Percentiles rank a stretch among this genome's conserved stretches.
phyloP scores from a whole-genome alignment of 2,888 invertebrate genomes.

The Machimus atricapillus region DNA sequence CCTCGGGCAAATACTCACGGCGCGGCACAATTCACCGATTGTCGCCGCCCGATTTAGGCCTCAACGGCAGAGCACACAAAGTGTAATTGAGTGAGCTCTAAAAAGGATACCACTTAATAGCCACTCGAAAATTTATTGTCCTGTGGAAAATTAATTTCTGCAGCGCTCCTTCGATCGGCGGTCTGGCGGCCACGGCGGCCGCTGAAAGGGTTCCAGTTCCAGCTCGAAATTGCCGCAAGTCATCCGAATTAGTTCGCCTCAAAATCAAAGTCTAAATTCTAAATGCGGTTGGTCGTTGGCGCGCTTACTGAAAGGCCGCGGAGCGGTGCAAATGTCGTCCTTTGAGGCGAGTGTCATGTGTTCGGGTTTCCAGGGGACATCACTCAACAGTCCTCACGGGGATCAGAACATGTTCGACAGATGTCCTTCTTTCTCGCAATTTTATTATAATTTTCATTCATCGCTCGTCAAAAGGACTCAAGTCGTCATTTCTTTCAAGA shows the following conservation, averaged over 20 bases:
- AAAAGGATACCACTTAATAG: conserved; percentile 35
- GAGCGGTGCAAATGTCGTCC: neutral
- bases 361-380: conserved; percentile 29
- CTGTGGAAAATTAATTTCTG: conserved; percentile 41
- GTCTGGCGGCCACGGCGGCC: neutral
- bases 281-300: neutral
- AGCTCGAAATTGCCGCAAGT: neutral
- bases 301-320: neutral
- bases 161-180: neutral
- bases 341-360: conserved; percentile 21
- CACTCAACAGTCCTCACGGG: conserved; percentile 20
- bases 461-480: conserved; percentile 33
- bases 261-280: neutral
- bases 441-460: conserved; percentile 22
- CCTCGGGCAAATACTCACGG: conserved; percentile 16
- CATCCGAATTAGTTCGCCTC: neutral
- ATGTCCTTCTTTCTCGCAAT: conserved; percentile 37
- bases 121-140: conserved; percentile 42
- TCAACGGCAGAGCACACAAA: conserved; percentile 23
- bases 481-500: conserved; percentile 7
- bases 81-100: conserved; percentile 38
- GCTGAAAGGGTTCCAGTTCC: neutral
- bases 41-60: conserved; percentile 18
- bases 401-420: conserved; percentile 40
- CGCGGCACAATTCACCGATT: conserved; percentile 21